These are phyloP conservation scores for Prunella strophiata DNA, from an alignment of 2,797 vertebrate species.

Conservation along the genomic window DNA sequence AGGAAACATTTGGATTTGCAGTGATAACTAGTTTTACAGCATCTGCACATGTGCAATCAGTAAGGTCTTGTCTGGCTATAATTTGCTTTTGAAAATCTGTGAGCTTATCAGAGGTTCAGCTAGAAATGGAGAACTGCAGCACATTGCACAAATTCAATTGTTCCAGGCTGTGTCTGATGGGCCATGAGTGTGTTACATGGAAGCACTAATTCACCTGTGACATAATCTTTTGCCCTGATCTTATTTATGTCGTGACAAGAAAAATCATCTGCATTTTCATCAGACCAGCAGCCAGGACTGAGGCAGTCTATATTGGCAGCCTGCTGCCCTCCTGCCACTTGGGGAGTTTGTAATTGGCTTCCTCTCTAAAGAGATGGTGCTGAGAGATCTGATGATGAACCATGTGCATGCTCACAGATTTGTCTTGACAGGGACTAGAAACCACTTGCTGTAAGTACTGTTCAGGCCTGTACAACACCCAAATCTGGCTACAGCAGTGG, in stretches of 20 bases:
- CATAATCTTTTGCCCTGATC: background rate
- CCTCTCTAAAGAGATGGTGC: background rate
- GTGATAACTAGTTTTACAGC: background rate
- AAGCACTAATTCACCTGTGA: background rate
- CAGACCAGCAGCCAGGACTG: background rate
- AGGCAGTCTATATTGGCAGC: background rate
- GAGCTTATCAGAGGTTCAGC: background rate
- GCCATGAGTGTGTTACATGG: background rate
- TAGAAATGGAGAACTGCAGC: background rate
- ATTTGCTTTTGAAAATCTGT: conserved; percentile 11
- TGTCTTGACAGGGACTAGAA: background rate
- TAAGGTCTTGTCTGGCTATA: background rate
- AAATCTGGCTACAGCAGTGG: background rate
- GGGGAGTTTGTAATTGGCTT: background rate
- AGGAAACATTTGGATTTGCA: background rate
- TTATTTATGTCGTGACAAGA: background rate
- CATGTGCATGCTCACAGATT: background rate
- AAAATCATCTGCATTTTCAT: background rate
- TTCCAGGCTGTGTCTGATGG: background rate
- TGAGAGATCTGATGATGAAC: background rate
- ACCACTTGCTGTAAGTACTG: background rate
- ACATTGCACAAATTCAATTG: background rate
- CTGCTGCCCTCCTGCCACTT: background rate
- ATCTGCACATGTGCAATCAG: background rate
- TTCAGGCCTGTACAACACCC: background rate